Percentiles rank a stretch among this genome's conserved stretches.
These are phyloP conservation scores for Cheirogaleus major DNA, from an alignment of 2,797 vertebrate genomes.

Conservation along the genomic window DNA sequence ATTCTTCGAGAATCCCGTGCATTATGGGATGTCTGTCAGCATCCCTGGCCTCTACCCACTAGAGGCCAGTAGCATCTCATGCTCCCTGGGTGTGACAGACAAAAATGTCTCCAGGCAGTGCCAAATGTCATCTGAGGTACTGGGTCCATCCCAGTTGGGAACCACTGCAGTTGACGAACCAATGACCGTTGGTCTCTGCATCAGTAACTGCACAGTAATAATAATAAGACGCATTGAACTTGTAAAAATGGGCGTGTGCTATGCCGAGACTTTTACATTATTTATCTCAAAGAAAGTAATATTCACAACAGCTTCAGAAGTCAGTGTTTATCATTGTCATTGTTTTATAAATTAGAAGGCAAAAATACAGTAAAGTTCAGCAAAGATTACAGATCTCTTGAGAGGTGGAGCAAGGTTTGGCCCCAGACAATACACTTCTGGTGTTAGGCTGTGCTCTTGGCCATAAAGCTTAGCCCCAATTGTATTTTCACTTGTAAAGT, in stretches of 20 bases:
- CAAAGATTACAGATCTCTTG: background rate
- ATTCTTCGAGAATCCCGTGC: too few relatives aligned
- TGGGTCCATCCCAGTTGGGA: background rate
- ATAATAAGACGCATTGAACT: background rate
- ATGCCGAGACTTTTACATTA: too few relatives aligned
- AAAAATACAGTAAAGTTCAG: background rate
- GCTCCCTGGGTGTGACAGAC: background rate
- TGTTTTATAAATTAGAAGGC: background rate
- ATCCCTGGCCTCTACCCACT: background rate
- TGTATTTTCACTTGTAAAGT: background rate
- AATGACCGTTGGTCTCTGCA: rapidly evolving
- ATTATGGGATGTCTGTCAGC: too few relatives aligned
- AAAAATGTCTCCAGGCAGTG: background rate
- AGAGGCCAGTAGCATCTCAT: background rate
- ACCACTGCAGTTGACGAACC: rapidly evolving
- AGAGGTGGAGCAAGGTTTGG: background rate
- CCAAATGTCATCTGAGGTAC: background rate
- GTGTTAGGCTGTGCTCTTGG: background rate
- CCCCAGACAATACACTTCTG: background rate
- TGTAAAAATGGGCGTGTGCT: background rate
- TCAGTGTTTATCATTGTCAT: background rate
- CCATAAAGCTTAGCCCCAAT: rapidly evolving
- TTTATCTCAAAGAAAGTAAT: background rate
- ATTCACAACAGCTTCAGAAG: background rate
- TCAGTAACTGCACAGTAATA: rapidly evolving